These are phyloP conservation scores for Asarcornis scutulata DNA, from an alignment of 2,113 vertebrate genomes.

Conservation along the genomic window DNA sequence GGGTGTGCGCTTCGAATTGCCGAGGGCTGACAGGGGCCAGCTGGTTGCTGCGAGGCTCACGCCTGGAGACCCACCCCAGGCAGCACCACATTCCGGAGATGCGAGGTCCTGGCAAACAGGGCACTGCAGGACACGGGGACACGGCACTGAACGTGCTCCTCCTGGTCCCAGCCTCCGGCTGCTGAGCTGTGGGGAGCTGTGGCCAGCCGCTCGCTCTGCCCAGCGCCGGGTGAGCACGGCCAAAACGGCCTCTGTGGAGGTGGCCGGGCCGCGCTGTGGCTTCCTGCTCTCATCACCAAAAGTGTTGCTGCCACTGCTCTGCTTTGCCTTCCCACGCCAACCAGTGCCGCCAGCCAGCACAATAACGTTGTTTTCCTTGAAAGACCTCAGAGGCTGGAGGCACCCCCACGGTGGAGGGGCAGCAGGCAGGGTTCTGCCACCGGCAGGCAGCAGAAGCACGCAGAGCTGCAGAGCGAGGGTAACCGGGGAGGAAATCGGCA, in stretches of 20 bases:
- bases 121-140: too few relatives aligned
- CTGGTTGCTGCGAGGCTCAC: rapidly evolving
- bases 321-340: neutral
- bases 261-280: too few relatives aligned
- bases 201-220: too few relatives aligned
- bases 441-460: rapidly evolving
- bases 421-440: neutral
- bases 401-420: rapidly evolving
- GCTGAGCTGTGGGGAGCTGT: too few relatives aligned
- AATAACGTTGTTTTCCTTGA: rapidly evolving
- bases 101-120: too few relatives aligned
- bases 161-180: too few relatives aligned
- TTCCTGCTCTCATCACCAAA: neutral
- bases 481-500: neutral
- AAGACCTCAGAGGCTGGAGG: neutral
- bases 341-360: rapidly evolving
- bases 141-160: too few relatives aligned
- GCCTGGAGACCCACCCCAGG: neutral
- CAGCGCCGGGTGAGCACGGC: too few relatives aligned
- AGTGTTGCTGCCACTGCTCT: neutral
- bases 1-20: neutral
- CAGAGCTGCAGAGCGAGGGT: neutral
- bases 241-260: too few relatives aligned
- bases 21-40: neutral
- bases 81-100: neutral